Percentiles rank a stretch among this genome's conserved stretches.
phyloP scores from a whole-genome alignment of 2,888 invertebrate genomes.

The Priocnemis perturbator region DNA sequence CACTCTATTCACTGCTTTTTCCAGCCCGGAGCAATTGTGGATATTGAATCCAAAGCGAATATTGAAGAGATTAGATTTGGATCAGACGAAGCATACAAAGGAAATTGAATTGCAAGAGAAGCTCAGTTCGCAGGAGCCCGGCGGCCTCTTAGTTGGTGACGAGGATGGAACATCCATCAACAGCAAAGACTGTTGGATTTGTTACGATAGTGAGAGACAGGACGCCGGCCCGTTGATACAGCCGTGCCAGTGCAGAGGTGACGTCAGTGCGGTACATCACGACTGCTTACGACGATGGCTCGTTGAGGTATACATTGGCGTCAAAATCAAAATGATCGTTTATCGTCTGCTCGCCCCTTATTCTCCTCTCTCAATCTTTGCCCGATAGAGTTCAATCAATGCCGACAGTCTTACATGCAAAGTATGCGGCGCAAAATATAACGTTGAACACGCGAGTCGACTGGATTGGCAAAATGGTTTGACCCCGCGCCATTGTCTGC shows the following conservation, averaged over 20 bases:
- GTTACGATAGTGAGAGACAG: conserved; percentile 88
- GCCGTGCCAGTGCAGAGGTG: conserved; percentile 93
- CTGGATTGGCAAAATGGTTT: conserved; percentile 91
- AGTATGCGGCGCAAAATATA: conserved; percentile 90
- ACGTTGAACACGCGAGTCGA: conserved; percentile 85
- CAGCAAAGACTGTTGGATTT: conserved; percentile 93
- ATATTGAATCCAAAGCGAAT: conserved; percentile 93
- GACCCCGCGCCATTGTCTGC: conserved; percentile 89
- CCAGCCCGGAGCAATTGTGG: conserved; percentile 91
- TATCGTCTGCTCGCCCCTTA: background rate
- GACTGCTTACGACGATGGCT: conserved; percentile 93
- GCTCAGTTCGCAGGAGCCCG: conserved; percentile 54
- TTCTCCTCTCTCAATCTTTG: conserved; percentile 40
- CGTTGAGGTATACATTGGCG: conserved; percentile 81
- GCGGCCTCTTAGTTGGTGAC: conserved; percentile 43
- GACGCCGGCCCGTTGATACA: conserved; percentile 88
- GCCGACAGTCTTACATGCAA: conserved; percentile 86
- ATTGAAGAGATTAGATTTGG: conserved; percentile 79
- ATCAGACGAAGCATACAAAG: conserved; percentile 66
- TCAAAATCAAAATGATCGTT: no score
- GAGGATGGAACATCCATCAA: conserved; percentile 76
- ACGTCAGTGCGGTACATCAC: conserved; percentile 94
- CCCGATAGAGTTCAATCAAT: conserved; percentile 84
- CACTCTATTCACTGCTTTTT: conserved; percentile 10
- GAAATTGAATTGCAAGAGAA: conserved; percentile 71